phyloP scores from a whole-genome alignment of 2,113 vertebrate species.

The Spizaetus ornatus region DNA sequence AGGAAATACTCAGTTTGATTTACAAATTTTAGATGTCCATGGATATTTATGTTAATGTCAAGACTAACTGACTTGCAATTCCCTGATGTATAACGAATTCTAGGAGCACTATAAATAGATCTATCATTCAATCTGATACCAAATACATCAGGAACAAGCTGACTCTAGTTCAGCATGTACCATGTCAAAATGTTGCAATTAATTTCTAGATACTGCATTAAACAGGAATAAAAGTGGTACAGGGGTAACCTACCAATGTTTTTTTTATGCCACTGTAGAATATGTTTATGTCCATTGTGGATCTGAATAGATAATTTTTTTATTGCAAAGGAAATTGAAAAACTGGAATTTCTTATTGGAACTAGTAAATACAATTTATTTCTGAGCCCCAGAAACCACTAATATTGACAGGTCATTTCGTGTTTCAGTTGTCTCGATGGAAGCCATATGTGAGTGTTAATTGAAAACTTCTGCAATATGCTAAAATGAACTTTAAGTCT shows the following conservation, averaged over 20 bases:
- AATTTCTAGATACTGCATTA: conserved; percentile 1
- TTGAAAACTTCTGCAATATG: not conserved
- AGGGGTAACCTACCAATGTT: not conserved
- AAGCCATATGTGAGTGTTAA: not conserved
- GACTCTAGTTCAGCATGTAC: conserved; percentile 28
- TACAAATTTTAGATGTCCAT: not conserved
- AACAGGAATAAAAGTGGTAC: not conserved
- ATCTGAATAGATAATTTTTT: not conserved
- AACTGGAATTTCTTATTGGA: not conserved
- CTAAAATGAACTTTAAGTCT: not conserved
- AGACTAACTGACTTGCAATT: conserved; percentile 2
- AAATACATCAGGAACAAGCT: conserved; percentile 26
- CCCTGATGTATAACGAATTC: conserved; percentile 20
- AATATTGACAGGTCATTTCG: not conserved
- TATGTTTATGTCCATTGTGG: not conserved
- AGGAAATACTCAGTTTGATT: not conserved
- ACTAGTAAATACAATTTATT: not conserved
- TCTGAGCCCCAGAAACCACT: not conserved
- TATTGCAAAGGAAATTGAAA: not conserved
- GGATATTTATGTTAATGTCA: conserved; percentile 10
- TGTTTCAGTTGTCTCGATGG: not conserved
- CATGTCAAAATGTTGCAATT: conserved; percentile 24
- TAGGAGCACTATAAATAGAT: conserved; percentile 26
- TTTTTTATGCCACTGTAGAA: not conserved
- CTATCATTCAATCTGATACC: not conserved